phyloP scores from a whole-genome alignment of 2,113 vertebrate genomes.

The Ictidomys tridecemlineatus region DNA sequence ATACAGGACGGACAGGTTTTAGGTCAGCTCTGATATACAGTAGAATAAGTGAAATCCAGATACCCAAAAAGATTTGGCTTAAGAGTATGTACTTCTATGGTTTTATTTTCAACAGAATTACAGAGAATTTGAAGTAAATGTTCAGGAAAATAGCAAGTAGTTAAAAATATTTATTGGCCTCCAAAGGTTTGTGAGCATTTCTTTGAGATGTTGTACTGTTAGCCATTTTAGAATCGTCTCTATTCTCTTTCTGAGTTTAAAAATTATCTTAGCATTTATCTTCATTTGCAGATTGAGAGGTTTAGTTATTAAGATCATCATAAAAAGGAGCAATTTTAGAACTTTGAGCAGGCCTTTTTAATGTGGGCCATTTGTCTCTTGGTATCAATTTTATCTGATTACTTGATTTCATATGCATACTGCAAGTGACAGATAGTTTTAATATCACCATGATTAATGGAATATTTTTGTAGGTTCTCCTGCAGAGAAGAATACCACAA shows the following conservation, averaged over 20 bases:
- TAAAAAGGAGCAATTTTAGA: constrained; percentile 60
- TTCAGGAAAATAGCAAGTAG: constrained; percentile 3
- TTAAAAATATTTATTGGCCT: constrained; percentile 1
- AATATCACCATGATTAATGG: constrained; percentile 69
- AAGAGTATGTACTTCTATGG: not conserved
- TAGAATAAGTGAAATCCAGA: not conserved
- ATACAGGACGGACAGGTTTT: not conserved
- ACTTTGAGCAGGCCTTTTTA: constrained; percentile 53
- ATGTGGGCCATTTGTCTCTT: constrained; percentile 65
- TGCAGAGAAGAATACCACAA: constrained; percentile 58
- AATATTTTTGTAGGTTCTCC: constrained; percentile 61
- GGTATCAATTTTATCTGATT: constrained; percentile 69
- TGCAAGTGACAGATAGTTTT: constrained; percentile 72
- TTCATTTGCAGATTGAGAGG: constrained; percentile 67
- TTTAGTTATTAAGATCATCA: constrained; percentile 63
- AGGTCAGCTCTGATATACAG: not conserved
- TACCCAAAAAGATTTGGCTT: not conserved
- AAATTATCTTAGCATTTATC: constrained; percentile 66
- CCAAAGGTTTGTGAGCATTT: not conserved
- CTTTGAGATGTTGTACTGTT: not conserved
- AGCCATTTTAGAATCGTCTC: not conserved
- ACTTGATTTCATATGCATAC: constrained; percentile 58
- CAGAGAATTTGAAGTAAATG: not conserved
- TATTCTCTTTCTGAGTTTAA: not conserved
- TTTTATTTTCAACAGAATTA: not conserved